Evolutionary conservation across 2,113 vertebrate genomes (phyloP), one percentile per base, ranked within the genome.

Genomic region (Microcebus griseorufus): DNA sequence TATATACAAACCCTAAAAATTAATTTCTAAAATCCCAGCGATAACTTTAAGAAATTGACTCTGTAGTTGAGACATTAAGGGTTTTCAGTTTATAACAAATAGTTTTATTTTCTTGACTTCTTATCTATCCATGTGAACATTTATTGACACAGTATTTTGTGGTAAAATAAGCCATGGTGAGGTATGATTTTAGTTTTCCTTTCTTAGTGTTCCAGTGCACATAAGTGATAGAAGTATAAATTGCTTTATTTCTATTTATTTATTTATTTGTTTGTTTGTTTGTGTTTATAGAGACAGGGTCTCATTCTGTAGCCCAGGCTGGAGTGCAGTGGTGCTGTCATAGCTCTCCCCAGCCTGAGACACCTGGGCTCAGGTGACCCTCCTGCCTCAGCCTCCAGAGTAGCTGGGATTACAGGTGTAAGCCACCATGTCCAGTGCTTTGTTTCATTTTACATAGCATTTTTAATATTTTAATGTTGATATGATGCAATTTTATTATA

Each of bases 391-490:
- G 14, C 32, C 32, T 34, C 64, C 64, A 67, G 32, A 67, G 32
- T 34, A 64, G 64, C 64, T 67, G 64, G 64, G 64, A 34, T 67
- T 67, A 34, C 64, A 67, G 64, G 32, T 32, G 11, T 67, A 32
- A 67, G 64, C 64, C 32, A 67, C 64, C 60, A 64, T 64, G 62
- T 29, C 62, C 62, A 64, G 62, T 96, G 78, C 67, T 93, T 88
- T 92, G 37, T 72, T 96, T 96, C 29, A 85, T 92, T 79, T 96
- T 93, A 92, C 93, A 82, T 80, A 69, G 34, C 23, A 90, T 75
- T 73, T 94, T 86, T 90, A 51, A 53, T 84, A 70, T 90, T 93
- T 95, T 37, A 88, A 53, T 87, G 64, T 58, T 96, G 51, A 53
- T 72, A 5, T 96, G 58, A 53, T 78, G 5, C 12, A 48, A 88